These are phyloP conservation scores for Bubo bubo DNA, from an alignment of 2,113 vertebrate genomes.

Conservation along the genomic window DNA sequence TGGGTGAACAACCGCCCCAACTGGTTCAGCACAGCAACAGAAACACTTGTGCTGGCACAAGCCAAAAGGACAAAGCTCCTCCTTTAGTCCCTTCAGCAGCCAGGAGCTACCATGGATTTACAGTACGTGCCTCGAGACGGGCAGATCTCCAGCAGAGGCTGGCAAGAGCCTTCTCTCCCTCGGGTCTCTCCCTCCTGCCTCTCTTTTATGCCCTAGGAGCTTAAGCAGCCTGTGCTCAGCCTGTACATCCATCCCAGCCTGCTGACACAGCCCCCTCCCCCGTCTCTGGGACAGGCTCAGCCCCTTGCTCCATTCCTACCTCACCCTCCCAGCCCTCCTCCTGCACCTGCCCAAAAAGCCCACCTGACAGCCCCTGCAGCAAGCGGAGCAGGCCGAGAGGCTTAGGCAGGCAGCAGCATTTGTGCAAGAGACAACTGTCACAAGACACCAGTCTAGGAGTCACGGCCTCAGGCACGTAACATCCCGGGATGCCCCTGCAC, in stretches of 20 bases:
- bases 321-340: background rate
- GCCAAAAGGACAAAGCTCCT: background rate
- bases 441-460: background rate
- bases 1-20: background rate
- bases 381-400: background rate
- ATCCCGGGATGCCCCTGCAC: rapidly evolving
- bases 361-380: background rate
- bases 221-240: background rate
- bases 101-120: background rate
- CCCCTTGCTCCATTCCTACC: rapidly evolving
- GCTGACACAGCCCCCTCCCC: background rate
- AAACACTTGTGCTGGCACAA: background rate
- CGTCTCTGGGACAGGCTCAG: background rate
- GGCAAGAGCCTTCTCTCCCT: background rate
- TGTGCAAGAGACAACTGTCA: background rate
- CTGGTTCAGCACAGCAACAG: background rate
- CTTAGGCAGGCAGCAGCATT: background rate
- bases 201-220: background rate
- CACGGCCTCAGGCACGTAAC: rapidly evolving
- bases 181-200: background rate
- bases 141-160: background rate
- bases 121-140: rapidly evolving
- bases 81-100: background rate
- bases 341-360: background rate
- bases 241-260: background rate